Conservation (phyloP, 2,797 vertebrate species). For the Heliangelus exortis region DNA sequence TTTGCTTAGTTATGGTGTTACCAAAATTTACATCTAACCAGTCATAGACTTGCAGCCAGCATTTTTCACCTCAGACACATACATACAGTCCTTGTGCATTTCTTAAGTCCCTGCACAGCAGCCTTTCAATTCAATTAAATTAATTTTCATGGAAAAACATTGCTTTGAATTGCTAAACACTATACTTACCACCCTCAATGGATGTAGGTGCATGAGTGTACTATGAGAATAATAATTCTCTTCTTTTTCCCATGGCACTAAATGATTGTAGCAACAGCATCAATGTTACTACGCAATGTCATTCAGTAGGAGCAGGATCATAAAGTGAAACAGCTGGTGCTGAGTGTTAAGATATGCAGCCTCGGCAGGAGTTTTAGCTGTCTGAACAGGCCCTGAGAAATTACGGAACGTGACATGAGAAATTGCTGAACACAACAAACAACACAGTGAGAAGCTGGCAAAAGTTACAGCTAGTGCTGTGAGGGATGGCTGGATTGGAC, state of each 20-base stretch:
- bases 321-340: background rate
- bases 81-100: background rate
- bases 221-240: background rate
- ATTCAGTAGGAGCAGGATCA: background rate
- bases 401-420: background rate
- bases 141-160: background rate
- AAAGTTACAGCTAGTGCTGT: background rate
- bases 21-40: background rate
- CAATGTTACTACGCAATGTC: background rate
- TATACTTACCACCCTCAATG: background rate
- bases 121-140: background rate
- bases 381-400: background rate
- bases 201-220: background rate
- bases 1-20: background rate
- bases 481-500: background rate
- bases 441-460: conserved; percentile 35
- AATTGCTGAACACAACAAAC: conserved; percentile 30
- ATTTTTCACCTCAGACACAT: background rate
- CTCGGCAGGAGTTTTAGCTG: background rate
- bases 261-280: background rate
- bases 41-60: background rate
- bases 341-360: background rate
- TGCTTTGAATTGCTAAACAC: background rate
- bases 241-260: background rate
- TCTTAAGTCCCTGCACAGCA: background rate